phyloP scores from a whole-genome alignment of 2,797 vertebrate genomes.

The Enteromius treurensis region DNA sequence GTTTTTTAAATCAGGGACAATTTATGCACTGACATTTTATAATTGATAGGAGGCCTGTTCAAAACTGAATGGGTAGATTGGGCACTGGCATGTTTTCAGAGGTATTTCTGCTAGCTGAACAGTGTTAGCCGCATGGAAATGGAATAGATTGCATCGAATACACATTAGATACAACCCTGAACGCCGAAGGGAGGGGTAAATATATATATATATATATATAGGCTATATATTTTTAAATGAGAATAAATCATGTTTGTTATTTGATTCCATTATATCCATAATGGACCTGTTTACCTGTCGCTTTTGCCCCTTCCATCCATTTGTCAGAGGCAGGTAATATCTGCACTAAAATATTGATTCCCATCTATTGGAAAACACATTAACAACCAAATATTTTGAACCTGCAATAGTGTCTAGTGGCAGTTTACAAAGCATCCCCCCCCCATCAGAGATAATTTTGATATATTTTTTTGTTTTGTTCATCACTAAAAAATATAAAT shows the following conservation, averaged over 20 bases:
- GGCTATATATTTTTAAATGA: slow-evolving; percentile 41
- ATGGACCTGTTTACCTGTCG: slow-evolving; percentile 47
- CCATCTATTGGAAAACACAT: slow-evolving; percentile 48
- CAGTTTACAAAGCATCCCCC: background rate
- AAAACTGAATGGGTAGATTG: slow-evolving; percentile 32
- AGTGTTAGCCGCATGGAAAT: slow-evolving; percentile 18
- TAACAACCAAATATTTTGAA: slow-evolving; percentile 34
- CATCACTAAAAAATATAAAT: slow-evolving; percentile 33
- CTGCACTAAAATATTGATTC: slow-evolving; percentile 35
- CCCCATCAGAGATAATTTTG: slow-evolving; percentile 7
- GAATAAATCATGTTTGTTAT: slow-evolving; percentile 75
- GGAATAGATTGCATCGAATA: slow-evolving; percentile 37
- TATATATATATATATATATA: background rate
- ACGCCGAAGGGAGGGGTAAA: slow-evolving; percentile 41
- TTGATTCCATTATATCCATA: slow-evolving; percentile 74
- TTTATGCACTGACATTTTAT: slow-evolving; percentile 58
- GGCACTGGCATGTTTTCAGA: slow-evolving; percentile 7
- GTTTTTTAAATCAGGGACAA: slow-evolving; percentile 58
- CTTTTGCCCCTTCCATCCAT: slow-evolving; percentile 41
- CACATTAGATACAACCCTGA: slow-evolving; percentile 49
- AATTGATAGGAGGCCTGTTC: slow-evolving; percentile 49
- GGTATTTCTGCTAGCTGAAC: background rate
- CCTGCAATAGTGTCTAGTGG: slow-evolving; percentile 15
- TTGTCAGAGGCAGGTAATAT: slow-evolving; percentile 45
- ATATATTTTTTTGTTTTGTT: slow-evolving; percentile 15